Evolutionary conservation across 2,113 vertebrate species (phyloP).

Genomic region (Ceyx melanurus): DNA sequence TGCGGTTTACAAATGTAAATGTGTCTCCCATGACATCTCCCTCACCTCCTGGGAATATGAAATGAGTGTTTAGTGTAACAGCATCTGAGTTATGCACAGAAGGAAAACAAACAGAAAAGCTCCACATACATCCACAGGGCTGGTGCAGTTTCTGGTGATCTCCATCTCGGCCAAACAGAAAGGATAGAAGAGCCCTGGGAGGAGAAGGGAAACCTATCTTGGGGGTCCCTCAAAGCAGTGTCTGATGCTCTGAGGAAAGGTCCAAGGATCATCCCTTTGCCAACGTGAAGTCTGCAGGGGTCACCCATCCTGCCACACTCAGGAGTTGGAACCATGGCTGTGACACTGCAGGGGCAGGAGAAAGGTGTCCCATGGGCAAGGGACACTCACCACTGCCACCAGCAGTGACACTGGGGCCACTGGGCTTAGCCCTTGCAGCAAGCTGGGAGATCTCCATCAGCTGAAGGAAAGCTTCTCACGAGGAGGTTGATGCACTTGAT

Average conservation of each 20-base stretch:
- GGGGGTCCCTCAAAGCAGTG: neutral
- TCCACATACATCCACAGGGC: fast-evolving
- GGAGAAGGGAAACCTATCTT: neutral
- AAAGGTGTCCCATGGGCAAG: fast-evolving
- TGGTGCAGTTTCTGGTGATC: neutral
- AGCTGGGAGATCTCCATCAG: neutral
- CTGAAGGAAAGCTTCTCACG: neutral
- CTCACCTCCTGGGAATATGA: neutral
- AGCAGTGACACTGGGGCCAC: neutral
- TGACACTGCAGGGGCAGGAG: neutral
- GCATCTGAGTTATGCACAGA: neutral
- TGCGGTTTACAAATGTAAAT: constrained; percentile 51
- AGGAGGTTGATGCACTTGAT: constrained; percentile 33
- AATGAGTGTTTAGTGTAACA: neutral
- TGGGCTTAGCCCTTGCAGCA: neutral
- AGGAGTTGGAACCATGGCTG: neutral
- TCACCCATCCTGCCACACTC: fast-evolving
- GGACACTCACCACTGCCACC: neutral
- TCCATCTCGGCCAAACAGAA: neutral
- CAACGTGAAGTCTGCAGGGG: neutral
- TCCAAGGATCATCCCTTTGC: neutral
- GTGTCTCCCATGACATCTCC: constrained; percentile 7
- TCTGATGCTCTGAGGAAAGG: neutral
- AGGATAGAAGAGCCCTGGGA: neutral
- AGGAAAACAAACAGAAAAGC: neutral